Percentiles rank a stretch among this genome's conserved stretches.
These are phyloP conservation scores for Pseudochirops corinnae DNA, from an alignment of 2,797 vertebrate species.

Conservation along the genomic window DNA sequence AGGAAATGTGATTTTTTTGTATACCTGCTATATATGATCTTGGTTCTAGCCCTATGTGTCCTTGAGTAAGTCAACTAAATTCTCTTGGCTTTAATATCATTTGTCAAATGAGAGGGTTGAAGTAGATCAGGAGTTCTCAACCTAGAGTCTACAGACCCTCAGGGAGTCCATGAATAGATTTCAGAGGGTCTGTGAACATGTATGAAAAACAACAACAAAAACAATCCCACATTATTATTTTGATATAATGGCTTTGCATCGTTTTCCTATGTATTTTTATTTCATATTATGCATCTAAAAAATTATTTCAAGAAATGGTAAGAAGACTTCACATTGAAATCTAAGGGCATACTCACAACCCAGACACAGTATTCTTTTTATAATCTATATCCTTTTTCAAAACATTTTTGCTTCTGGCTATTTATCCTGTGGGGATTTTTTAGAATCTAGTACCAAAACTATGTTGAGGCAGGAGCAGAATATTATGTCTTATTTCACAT, in stretches of 20 bases:
- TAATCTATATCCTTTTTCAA: constrained; percentile 43
- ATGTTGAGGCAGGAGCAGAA: not conserved
- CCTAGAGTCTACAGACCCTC: not conserved
- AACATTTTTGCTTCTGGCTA: not conserved
- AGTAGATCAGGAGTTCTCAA: not conserved
- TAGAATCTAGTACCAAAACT: not conserved
- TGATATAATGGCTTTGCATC: not conserved
- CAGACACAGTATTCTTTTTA: constrained; percentile 5
- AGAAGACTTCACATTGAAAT: not conserved
- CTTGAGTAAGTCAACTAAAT: not conserved
- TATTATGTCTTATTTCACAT: constrained; percentile 13
- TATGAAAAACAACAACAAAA: not conserved
- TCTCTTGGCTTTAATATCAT: not conserved
- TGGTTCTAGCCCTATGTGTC: not conserved
- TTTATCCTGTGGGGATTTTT: not conserved
- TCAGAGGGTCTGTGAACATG: not conserved
- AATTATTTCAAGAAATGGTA: not conserved
- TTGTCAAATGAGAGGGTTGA: not conserved
- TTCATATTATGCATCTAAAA: not conserved
- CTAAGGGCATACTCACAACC: not conserved
- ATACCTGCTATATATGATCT: not conserved
- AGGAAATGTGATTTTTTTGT: not conserved
- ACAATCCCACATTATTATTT: not conserved
- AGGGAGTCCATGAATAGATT: not conserved
- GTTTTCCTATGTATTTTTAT: not conserved